Evolutionary conservation across 2,797 vertebrate genomes (phyloP), one percentile per base, ranked within the genome.

Genomic region (Gouania willdenowi): DNA sequence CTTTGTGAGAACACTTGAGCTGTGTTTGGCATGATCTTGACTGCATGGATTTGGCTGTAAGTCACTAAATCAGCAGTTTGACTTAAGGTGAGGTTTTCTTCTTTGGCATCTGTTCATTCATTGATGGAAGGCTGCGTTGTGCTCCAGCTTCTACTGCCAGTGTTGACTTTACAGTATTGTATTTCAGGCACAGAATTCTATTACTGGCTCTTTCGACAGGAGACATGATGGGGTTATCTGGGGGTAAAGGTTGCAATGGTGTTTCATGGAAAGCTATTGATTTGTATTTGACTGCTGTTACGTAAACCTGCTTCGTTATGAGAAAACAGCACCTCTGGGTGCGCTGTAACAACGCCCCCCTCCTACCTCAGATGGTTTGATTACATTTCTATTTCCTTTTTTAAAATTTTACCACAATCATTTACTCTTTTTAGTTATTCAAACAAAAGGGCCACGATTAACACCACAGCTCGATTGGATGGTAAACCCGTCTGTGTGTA

Each of bases 131-230:
- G 22, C 32, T 35, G 37, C 33, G 33, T 18, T 12, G 20, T 26
- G 41, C 22, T 23, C 30, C 5, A 12, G 65, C 37, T 40, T 58
- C 41, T 36, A 41, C 42, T 25, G 34, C 21, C 39, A 21, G 6
- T 60, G 71, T 64, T 66, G 73, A 81, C 64, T 49, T 35, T 2
- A 49, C 41, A 41, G 13, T 71, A 81, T 79, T 60, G 70, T 56
- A 68, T 71, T 75, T 63, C 62, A 58, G n/a, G 39, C 49, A 21
- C 41, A 46, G 27, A 73, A 63, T 67, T 67, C 47, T 73, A 70
- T 70, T 45, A 63, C 43, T 33, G 39, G 22, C 41, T 46, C 32
- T 2, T 35, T 32, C 49, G 31, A 56, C 35, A 41, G 70, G 33
- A 54, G 38, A 41, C 5, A 4, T 23, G 54, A 8, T 18, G 38